phyloP scores from a whole-genome alignment of 37 sponge, comb jelly and placozoan genomes.

The Beroe ovata region DNA sequence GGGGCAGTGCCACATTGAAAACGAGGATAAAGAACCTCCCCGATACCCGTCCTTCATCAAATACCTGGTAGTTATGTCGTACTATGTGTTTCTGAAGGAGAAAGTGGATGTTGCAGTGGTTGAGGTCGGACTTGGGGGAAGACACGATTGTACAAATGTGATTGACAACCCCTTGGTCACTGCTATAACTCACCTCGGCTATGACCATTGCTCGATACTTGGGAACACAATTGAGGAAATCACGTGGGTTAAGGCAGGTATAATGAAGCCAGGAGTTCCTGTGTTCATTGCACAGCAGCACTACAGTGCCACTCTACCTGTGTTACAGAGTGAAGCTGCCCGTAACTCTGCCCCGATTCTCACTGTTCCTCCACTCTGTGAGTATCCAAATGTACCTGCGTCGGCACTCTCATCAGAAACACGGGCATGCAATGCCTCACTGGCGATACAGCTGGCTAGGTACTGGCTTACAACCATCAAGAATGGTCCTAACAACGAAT shows the following conservation, averaged over 20 bases:
- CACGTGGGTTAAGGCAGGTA: slow-evolving; percentile 96
- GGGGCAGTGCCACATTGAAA: neutral
- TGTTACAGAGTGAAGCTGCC: slow-evolving; percentile 15
- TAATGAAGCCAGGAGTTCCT: slow-evolving; percentile 83
- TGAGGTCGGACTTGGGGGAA: slow-evolving; percentile 97
- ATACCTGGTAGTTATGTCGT: slow-evolving; percentile 43
- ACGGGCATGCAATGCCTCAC: slow-evolving; percentile 39
- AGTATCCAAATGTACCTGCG: slow-evolving; percentile 39
- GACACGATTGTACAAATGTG: slow-evolving; percentile 87
- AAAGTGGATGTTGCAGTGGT: slow-evolving; percentile 92
- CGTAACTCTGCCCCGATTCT: neutral
- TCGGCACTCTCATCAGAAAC: neutral
- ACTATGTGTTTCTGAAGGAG: slow-evolving; percentile 58
- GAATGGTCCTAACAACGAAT: neutral
- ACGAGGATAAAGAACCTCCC: neutral
- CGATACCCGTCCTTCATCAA: slow-evolving; percentile 50
- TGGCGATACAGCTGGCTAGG: slow-evolving; percentile 26
- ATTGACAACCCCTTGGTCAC: slow-evolving; percentile 77
- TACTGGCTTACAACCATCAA: neutral
- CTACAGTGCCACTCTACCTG: neutral
- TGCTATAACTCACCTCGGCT: slow-evolving; percentile 84
- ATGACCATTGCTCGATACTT: slow-evolving; percentile 83
- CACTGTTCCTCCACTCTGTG: neutral
- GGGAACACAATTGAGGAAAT: slow-evolving; percentile 80
- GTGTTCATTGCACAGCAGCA: slow-evolving; percentile 78